A percentile compares a stretch with the other conserved stretches of the same genome.
phyloP scores from a whole-genome alignment of 2,888 invertebrate species.

The Nymphalis c-album region DNA sequence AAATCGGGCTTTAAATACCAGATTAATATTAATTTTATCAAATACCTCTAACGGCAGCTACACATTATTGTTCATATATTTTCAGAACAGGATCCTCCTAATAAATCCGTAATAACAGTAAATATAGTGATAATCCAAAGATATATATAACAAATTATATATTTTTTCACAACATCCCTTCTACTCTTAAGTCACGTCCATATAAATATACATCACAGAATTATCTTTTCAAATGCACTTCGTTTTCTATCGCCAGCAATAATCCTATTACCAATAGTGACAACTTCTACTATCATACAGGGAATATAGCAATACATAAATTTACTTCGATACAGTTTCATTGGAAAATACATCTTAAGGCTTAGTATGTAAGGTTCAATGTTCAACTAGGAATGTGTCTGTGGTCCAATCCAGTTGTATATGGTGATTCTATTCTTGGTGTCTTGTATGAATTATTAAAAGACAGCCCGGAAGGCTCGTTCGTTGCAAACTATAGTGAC shows the following conservation, averaged over 20 bases:
- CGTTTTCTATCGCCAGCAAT: conserved; percentile 9
- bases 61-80: no score
- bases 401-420: conserved; percentile 10
- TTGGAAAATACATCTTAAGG: background rate
- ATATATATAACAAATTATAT: background rate
- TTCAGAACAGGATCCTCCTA: no score
- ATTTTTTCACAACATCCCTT: conserved; percentile 3
- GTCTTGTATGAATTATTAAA: conserved; percentile 25
- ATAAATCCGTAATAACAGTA: background rate
- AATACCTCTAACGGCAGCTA: no score
- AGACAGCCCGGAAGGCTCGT: conserved; percentile 19
- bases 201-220: conserved; percentile 7
- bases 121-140: background rate
- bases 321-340: background rate
- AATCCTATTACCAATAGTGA: conserved; percentile 14
- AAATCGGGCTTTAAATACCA: no score
- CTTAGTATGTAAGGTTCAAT: background rate
- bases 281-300: conserved; percentile 4
- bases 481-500: conserved; percentile 6
- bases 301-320: conserved; percentile 11
- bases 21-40: no score
- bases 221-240: conserved; percentile 12
- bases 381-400: background rate
- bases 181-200: background rate
- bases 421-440: conserved; percentile 15